phyloP scores from a whole-genome alignment of 2,888 invertebrate species.

The Clepsis dumicolana region DNA sequence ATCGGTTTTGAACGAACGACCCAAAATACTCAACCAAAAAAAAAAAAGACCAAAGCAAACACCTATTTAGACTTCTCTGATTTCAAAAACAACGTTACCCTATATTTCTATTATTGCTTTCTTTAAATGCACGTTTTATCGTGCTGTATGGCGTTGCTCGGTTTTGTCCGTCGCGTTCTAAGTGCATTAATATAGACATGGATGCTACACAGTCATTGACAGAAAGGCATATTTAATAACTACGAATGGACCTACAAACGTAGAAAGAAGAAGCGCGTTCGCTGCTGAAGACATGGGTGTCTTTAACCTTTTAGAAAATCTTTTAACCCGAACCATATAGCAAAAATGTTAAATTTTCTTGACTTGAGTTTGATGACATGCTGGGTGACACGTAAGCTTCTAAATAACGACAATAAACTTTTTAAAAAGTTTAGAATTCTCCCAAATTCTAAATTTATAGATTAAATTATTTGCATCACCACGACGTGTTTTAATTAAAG shows the following conservation, averaged over 20 bases:
- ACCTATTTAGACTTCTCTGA: not conserved
- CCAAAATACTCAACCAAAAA: not conserved
- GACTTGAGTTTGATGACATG: too few species aligned
- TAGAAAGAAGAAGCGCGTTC: slow-evolving; percentile 31
- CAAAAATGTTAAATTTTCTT: too few species aligned
- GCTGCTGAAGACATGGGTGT: slow-evolving; percentile 15
- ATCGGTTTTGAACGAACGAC: slow-evolving; percentile 21
- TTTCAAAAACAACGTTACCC: slow-evolving; percentile 13
- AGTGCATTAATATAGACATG: slow-evolving; percentile 39
- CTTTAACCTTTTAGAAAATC: slow-evolving; percentile 8
- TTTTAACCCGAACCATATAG: not conserved
- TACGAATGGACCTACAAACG: slow-evolving; percentile 33
- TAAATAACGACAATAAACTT: too few species aligned
- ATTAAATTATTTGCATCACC: too few species aligned
- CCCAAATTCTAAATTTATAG: too few species aligned
- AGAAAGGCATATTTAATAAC: slow-evolving; percentile 36
- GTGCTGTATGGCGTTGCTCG: slow-evolving; percentile 35
- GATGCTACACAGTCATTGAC: slow-evolving; percentile 42
- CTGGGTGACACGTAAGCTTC: too few species aligned
- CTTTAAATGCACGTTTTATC: slow-evolving; percentile 27
- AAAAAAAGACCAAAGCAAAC: not conserved
- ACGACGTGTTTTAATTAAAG: too few species aligned
- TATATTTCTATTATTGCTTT: slow-evolving; percentile 41
- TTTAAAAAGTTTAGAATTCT: too few species aligned
- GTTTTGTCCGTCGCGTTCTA: slow-evolving; percentile 40